Conservation (phyloP, 2,113 vertebrate genomes). For the Lepus europaeus region DNA sequence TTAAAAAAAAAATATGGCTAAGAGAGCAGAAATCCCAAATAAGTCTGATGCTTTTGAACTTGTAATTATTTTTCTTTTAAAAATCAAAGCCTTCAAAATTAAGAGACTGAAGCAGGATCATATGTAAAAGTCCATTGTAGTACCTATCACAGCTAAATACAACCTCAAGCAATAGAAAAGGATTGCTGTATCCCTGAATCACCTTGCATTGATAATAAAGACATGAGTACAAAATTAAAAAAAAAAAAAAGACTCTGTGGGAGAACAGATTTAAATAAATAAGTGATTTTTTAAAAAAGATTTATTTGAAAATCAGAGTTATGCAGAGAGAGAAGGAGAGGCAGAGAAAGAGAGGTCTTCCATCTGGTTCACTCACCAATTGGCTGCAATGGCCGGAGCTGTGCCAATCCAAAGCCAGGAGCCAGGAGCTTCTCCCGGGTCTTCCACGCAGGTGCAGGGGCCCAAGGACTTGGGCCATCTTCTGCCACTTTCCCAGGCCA, state of each 20-base stretch:
- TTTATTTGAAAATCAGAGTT: too few relatives aligned
- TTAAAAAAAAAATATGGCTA: background rate
- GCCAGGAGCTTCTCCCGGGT: too few relatives aligned
- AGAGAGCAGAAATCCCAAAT: background rate
- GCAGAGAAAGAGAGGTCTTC: too few relatives aligned
- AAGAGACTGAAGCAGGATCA: background rate
- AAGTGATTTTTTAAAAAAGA: background rate
- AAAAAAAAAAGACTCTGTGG: background rate
- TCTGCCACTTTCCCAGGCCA: too few relatives aligned
- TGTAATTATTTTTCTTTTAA: background rate
- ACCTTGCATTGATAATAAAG: background rate
- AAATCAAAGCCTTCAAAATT: background rate
- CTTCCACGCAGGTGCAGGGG: too few relatives aligned
- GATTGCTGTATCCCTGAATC: background rate
- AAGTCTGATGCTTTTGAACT: background rate
- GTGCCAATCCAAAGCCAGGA: too few relatives aligned
- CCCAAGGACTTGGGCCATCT: too few relatives aligned
- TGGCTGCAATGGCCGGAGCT: too few relatives aligned
- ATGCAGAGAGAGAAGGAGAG: too few relatives aligned
- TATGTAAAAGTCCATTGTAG: background rate
- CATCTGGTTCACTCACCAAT: too few relatives aligned
- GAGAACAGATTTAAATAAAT: slow-evolving; percentile 6
- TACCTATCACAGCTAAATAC: background rate
- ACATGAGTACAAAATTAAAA: background rate
- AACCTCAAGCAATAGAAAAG: background rate